phyloP scores from a whole-genome alignment of 2,113 vertebrate species.

The Cinclus cinclus region DNA sequence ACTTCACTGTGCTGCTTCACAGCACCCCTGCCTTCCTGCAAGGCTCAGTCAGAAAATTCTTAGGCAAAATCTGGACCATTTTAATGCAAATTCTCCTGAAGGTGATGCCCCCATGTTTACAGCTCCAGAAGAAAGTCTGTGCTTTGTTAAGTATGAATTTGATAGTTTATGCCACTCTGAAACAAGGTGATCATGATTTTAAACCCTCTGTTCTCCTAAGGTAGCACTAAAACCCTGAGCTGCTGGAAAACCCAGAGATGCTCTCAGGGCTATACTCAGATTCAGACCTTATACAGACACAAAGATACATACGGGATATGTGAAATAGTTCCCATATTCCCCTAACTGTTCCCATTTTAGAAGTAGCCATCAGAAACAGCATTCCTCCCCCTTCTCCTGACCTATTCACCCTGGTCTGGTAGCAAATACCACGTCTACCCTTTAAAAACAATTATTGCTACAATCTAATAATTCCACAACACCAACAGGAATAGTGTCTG shows the following conservation, averaged over 20 bases:
- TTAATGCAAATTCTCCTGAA: background rate
- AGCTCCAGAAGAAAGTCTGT: background rate
- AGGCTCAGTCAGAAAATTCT: background rate
- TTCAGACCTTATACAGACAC: background rate
- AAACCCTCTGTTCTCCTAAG: background rate
- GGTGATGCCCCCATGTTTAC: background rate
- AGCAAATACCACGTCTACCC: background rate
- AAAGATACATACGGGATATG: accelerated
- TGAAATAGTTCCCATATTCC: background rate
- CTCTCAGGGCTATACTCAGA: background rate
- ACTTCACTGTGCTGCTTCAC: background rate
- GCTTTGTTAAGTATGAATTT: background rate
- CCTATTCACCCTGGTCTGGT: background rate
- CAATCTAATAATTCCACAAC: background rate
- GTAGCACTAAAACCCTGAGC: background rate
- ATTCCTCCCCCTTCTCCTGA: background rate
- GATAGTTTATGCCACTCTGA: background rate
- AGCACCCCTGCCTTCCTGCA: background rate
- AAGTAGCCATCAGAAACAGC: background rate
- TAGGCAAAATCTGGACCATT: background rate
- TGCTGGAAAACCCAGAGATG: background rate
- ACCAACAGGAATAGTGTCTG: background rate
- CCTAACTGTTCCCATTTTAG: background rate
- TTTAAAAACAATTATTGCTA: background rate
- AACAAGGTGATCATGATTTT: background rate